These are phyloP conservation scores for Nymphalis c-album DNA, from an alignment of 2,888 invertebrate genomes.

Conservation along the genomic window DNA sequence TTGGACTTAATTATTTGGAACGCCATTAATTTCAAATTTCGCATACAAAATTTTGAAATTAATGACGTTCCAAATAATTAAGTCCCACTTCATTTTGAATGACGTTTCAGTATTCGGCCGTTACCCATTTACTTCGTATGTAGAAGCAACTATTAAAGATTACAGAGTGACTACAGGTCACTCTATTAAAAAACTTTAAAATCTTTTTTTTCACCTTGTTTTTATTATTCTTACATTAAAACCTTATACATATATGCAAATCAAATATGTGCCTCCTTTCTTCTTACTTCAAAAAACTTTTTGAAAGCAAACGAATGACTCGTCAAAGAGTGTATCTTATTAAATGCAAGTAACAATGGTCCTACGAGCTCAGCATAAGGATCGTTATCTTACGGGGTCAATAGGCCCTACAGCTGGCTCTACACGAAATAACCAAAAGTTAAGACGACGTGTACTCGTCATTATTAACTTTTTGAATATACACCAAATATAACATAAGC, in stretches of 20 bases:
- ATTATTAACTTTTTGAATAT: neutral
- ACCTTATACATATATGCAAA: neutral
- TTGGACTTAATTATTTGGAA: no score
- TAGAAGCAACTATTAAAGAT: no score
- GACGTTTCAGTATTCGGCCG: no score
- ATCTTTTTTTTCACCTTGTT: no score
- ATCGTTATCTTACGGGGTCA: constrained; percentile 23
- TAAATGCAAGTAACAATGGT: neutral
- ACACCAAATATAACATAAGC: neutral
- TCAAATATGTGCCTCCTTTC: neutral
- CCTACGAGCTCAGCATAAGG: constrained; percentile 8
- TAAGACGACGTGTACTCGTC: neutral
- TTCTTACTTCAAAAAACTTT: neutral
- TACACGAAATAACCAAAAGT: constrained; percentile 11
- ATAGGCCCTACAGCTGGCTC: constrained; percentile 7
- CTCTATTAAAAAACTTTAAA: no score
- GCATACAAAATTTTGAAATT: no score
- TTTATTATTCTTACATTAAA: neutral
- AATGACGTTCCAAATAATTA: no score
- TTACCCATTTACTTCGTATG: no score
- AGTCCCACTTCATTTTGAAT: no score
- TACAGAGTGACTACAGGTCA: no score
- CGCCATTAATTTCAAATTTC: no score
- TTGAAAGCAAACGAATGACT: neutral
- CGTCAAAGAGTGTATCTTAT: neutral